Evolutionary conservation across 2,113 vertebrate species (phyloP), one percentile per base, ranked within the genome.

Genomic region (Cygnus buccinator): DNA sequence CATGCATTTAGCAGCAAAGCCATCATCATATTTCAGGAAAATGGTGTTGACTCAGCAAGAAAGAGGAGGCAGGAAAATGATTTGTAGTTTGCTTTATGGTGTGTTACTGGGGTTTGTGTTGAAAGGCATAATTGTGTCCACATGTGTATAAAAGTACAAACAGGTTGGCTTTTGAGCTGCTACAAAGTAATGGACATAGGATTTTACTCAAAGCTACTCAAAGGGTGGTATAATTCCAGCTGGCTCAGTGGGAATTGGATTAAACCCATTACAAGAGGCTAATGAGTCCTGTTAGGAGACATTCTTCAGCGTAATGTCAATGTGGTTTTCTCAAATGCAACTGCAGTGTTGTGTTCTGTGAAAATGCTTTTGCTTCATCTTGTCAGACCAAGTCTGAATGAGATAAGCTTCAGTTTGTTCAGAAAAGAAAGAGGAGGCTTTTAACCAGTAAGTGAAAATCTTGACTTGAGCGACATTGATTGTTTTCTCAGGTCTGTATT

Each of bases 21-120:
- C 1, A 0, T 37, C n/a, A 28, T 62, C 10, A 18, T 0, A 0
- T 29, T 74, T 78, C 52, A 41, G 61, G 6, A 78, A 70, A 61
- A 48, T 74, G n/a, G 88, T 94, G 37, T 35, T 68, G 61, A 77
- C 13, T 93, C 33, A 20, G 14, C 35, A 58, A 78, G 57, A 57
- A 75, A 46, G 62, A 68, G 10, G 54, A 50, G 19, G 43, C 62
- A n/a, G 22, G 23, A 23, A 78, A 89, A 41, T 57, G 2, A 57
- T 65, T 74, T 84, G 35, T 50, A 20, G 26, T 37, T 75, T 87
- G 33, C 35, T 70, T 87, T 73, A n/a, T 58, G 39, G 26, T 66
- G 23, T 65, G 48, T 62, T 84, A 1, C 21, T 78, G 76, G 26
- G 26, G 6, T 63, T 65, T 81, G 35, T 83, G 79, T 61, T 94